Conservation (phyloP, 2,888 invertebrate species). For the Calameuta idolon region DNA sequence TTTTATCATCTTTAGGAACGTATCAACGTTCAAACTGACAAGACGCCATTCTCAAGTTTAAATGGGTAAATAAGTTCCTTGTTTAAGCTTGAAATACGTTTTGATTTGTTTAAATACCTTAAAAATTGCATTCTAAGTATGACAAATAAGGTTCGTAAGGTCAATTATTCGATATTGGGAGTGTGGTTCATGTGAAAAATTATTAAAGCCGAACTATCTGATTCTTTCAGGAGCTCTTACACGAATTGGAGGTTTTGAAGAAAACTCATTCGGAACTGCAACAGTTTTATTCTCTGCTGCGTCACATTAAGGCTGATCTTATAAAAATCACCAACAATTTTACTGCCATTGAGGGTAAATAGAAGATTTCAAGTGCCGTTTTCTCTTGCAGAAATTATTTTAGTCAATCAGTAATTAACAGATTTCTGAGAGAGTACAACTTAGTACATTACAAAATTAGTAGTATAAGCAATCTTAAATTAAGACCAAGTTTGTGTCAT, state of each 20-base stretch:
- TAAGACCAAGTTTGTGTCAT: background rate
- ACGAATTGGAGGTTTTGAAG: constrained; percentile 34
- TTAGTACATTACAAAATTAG: background rate
- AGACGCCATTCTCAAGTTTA: background rate
- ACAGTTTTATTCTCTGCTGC: constrained; percentile 37
- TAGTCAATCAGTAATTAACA: background rate
- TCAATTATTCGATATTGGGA: background rate
- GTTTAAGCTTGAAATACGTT: background rate
- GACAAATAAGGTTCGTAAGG: background rate
- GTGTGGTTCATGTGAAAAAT: background rate
- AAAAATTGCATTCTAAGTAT: background rate
- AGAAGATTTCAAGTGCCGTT: background rate
- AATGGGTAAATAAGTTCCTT: background rate
- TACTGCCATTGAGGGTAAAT: constrained; percentile 16
- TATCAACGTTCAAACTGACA: background rate
- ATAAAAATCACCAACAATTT: constrained; percentile 38
- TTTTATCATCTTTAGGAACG: background rate
- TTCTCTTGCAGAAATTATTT: background rate
- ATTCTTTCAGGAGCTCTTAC: constrained; percentile 22
- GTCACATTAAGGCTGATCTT: constrained; percentile 38
- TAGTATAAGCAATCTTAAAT: background rate
- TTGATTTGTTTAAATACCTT: background rate
- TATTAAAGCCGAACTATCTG: background rate
- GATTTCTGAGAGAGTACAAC: background rate
- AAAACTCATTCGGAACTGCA: constrained; percentile 35